Conservation (phyloP, 1,140 invertebrate genomes). For the Leptinotarsa lineolata region DNA sequence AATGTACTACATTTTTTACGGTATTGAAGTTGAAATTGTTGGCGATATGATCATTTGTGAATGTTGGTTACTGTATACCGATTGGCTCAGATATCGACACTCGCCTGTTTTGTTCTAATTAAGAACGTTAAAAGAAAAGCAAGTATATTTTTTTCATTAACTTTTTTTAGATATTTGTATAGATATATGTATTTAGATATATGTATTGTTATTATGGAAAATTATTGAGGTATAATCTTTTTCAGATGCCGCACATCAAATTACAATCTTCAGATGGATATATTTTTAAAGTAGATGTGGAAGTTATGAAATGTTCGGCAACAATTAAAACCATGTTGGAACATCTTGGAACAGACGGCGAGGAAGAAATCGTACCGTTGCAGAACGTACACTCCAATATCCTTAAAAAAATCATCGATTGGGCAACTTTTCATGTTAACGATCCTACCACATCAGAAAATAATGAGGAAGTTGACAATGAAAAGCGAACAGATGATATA, state of each 20-base stretch:
- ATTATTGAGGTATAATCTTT: too few relatives aligned
- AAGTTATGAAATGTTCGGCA: constrained; percentile 96
- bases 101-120: too few relatives aligned
- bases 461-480: constrained; percentile 97
- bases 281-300: constrained; percentile 95
- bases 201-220: too few relatives aligned
- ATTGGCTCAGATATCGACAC: too few relatives aligned
- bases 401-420: constrained; percentile 93
- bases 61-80: too few relatives aligned
- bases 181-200: too few relatives aligned
- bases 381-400: constrained; percentile 99
- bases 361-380: constrained; percentile 93
- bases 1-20: too few relatives aligned
- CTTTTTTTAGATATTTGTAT: too few relatives aligned
- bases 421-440: constrained; percentile 94
- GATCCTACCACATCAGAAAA: constrained; percentile 95
- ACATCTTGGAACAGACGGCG: constrained; percentile 93
- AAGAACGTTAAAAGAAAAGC: too few relatives aligned
- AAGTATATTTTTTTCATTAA: too few relatives aligned
- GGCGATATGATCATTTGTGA: too few relatives aligned
- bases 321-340: constrained; percentile 99
- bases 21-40: too few relatives aligned
- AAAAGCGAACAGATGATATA: constrained; percentile 98
- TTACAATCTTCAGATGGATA: constrained; percentile 95
- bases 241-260: constrained; percentile 88